A percentile compares a stretch with the other conserved stretches of the same genome.
These are phyloP conservation scores for Cricetomys ansorgei DNA, from an alignment of 2,113 vertebrate species.

Conservation along the genomic window DNA sequence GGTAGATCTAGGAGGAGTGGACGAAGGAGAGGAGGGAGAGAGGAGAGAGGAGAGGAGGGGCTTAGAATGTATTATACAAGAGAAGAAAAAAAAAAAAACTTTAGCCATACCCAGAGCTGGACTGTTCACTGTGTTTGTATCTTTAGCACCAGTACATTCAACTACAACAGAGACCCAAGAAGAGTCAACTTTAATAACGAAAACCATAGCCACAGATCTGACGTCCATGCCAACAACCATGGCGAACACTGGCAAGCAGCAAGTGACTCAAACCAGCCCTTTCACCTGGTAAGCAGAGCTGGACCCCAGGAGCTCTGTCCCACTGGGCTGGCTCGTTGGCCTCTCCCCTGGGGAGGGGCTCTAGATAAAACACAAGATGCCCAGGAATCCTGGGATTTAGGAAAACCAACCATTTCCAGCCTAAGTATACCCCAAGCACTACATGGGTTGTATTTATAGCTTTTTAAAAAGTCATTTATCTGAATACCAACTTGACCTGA, in stretches of 20 bases:
- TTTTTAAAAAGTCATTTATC: neutral
- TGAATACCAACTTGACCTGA: neutral
- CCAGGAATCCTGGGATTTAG: neutral
- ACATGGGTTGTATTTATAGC: neutral
- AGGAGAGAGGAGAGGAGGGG: too few species aligned
- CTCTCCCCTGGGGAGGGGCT: neutral
- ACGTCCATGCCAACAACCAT: neutral
- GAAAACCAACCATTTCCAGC: neutral
- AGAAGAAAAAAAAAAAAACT: too few species aligned
- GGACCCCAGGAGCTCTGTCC: neutral
- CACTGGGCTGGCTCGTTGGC: neutral
- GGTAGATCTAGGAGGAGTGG: neutral
- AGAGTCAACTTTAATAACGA: neutral
- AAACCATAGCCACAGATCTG: neutral
- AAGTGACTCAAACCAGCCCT: neutral
- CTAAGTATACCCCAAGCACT: neutral
- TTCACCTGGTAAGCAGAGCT: neutral
- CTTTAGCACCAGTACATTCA: neutral
- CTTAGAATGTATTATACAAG: too few species aligned
- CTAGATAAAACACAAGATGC: neutral
- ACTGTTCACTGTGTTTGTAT: neutral
- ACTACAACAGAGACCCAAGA: too few species aligned
- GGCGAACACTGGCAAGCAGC: accelerated
- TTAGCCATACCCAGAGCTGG: neutral
- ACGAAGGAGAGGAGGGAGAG: too few species aligned